phyloP scores from a whole-genome alignment of 1,140 invertebrate species.

The Portunus trituberculatus region DNA sequence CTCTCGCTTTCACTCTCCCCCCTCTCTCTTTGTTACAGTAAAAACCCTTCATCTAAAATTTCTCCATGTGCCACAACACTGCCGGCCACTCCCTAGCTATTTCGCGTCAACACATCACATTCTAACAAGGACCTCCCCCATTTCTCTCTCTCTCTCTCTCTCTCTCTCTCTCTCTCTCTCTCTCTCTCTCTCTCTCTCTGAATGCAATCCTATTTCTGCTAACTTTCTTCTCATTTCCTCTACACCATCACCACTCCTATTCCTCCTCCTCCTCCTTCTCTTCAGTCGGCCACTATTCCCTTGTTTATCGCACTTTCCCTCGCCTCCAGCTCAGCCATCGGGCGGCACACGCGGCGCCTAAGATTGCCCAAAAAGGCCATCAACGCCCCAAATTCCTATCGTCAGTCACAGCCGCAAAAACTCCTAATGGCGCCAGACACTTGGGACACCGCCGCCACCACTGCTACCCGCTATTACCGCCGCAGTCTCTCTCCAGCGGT shows the following conservation, averaged over 20 bases:
- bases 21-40: too few relatives aligned
- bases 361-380: conserved; percentile 4
- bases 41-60: too few relatives aligned
- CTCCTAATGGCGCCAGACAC: not conserved
- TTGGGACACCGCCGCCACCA: not conserved
- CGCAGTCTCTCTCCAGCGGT: not conserved
- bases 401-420: not conserved
- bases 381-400: not conserved
- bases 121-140: not conserved
- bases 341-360: too few relatives aligned
- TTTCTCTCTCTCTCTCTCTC: conserved; percentile 10
- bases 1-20: too few relatives aligned
- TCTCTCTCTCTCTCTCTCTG: not conserved
- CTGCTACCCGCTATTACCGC: not conserved
- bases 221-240: too few relatives aligned
- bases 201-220: not conserved
- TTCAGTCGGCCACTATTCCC: not conserved
- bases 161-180: conserved; percentile 20
- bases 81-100: too few relatives aligned
- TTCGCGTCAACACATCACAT: too few relatives aligned
- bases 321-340: not conserved
- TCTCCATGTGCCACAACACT: too few relatives aligned
- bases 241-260: not conserved
- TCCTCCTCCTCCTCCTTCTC: not conserved
- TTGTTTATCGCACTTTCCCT: not conserved